Evolutionary conservation across 2,113 vertebrate genomes (phyloP), one percentile per base, ranked within the genome.

Genomic region (Conger conger): DNA sequence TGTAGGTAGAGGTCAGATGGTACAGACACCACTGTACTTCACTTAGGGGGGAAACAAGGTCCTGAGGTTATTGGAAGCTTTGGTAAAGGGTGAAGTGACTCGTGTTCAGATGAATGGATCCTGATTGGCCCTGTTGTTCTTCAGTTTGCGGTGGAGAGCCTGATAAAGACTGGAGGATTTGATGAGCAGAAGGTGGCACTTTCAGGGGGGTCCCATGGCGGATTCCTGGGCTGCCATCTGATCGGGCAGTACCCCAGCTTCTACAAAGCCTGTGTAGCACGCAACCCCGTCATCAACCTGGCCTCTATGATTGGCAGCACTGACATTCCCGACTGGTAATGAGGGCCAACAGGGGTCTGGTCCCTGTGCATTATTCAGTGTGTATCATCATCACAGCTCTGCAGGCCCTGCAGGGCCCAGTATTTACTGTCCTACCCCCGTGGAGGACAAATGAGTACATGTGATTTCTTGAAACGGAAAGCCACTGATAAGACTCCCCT

Each of bases 281-380:
- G 96, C 79, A 99, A 99, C 91, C 98, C 98, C 0, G 98, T 99
- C 87, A 94, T 91, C 91, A 99, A 99, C 91, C 89, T 99, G 0
- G 96, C 97, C 37, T 96, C 98, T 33, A 97, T 99, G 98, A 88
- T 96, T 42, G 89, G 95, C 85, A 90, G 93, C 91, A 99, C 98
- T 0, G 98, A 99, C 92, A 98, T 99, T 81, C 97, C 98, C 0
- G 98, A 99, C 93, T 99, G 98, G 98, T 99, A 92, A 92, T 92
- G 89, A 57, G 68, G 18, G 79, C 20, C 23, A 13, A 35, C 38
- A 57, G 80, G 73, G 60, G 40, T 40, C 17, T 63, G 76, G 36
- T 38, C 78, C 17, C 23, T 78, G 38, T 80, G 8, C 76, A 54
- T 54, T 81, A 33, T 81, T 81, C 80, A 50, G n/a, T 5, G 8